A percentile compares a stretch with the other conserved stretches of the same genome.
phyloP scores from a whole-genome alignment of 2,113 vertebrate species.

The Salvelinus sp. region DNA sequence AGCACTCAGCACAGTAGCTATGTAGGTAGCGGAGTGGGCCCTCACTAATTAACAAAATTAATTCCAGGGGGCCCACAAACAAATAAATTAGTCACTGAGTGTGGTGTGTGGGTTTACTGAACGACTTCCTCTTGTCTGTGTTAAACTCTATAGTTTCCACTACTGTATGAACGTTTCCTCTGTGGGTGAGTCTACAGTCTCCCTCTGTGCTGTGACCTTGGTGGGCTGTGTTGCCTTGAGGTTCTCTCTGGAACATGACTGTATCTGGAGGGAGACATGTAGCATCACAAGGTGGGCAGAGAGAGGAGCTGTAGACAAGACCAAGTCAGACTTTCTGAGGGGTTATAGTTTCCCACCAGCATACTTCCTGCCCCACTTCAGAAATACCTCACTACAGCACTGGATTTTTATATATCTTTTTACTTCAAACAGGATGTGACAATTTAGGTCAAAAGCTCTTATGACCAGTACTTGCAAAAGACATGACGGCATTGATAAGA shows the following conservation, averaged over 20 bases:
- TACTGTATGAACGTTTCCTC: slow-evolving; percentile 14
- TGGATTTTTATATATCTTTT: neutral
- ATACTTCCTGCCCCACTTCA: neutral
- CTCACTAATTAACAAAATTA: no score
- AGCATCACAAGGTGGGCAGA: neutral
- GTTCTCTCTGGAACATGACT: slow-evolving; percentile 5
- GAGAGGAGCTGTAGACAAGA: neutral
- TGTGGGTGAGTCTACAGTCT: slow-evolving; percentile 34
- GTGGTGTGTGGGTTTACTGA: neutral
- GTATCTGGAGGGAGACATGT: neutral
- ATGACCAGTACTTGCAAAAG: no score
- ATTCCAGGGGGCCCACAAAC: no score
- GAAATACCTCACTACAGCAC: neutral
- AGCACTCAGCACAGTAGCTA: no score
- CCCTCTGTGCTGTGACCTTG: slow-evolving; percentile 35
- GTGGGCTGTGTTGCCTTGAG: slow-evolving; percentile 41
- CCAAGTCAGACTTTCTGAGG: neutral
- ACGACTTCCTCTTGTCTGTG: neutral
- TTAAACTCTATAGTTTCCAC: neutral
- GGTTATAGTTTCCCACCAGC: neutral
- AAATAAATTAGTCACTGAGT: neutral
- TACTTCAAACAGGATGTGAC: neutral
- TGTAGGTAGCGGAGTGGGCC: no score
- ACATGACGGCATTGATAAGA: no score
- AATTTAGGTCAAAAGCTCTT: no score